These are phyloP conservation scores for Cataglyphis livida DNA, from an alignment of 2,888 invertebrate species.

Conservation along the genomic window DNA sequence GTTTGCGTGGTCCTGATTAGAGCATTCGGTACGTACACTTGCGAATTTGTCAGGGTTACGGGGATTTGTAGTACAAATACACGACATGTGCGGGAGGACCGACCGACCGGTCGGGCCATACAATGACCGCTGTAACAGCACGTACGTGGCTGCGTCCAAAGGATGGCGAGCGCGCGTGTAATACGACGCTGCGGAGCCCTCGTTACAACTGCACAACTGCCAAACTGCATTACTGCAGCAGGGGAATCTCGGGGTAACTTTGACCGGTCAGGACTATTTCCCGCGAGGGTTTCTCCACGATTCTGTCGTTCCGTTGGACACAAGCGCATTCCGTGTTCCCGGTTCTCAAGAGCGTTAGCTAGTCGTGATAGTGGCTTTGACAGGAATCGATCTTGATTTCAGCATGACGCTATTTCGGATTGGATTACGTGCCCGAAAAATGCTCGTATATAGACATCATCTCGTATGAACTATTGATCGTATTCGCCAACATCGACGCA, in stretches of 20 bases:
- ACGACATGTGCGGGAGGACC: slow-evolving; percentile 74
- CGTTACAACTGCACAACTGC: slow-evolving; percentile 77
- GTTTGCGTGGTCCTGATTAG: slow-evolving; percentile 67
- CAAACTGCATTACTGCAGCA: slow-evolving; percentile 74
- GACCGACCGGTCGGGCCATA: slow-evolving; percentile 55
- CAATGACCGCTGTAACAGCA: slow-evolving; percentile 65
- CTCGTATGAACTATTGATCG: slow-evolving; percentile 41
- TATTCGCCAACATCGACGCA: slow-evolving; percentile 45
- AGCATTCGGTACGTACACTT: slow-evolving; percentile 55
- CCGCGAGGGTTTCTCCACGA: slow-evolving; percentile 63
- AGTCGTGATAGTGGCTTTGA: not conserved
- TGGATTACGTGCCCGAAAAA: slow-evolving; percentile 28
- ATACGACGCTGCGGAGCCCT: slow-evolving; percentile 67
- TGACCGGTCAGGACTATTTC: slow-evolving; percentile 54
- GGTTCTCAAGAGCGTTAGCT: slow-evolving; percentile 1
- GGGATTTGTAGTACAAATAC: slow-evolving; percentile 79
- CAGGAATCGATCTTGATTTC: slow-evolving; percentile 33
- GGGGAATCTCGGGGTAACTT: slow-evolving; percentile 69
- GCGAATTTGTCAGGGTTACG: slow-evolving; percentile 69
- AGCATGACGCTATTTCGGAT: not conserved
- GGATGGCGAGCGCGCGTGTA: slow-evolving; percentile 55
- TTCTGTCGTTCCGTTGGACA: slow-evolving; percentile 36
- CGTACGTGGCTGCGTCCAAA: slow-evolving; percentile 27
- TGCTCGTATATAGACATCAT: not conserved
- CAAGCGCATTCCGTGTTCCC: slow-evolving; percentile 14